Evolutionary conservation across 2,888 invertebrate genomes (phyloP), one percentile per base, ranked within the genome.

Genomic region (Tuta absoluta): DNA sequence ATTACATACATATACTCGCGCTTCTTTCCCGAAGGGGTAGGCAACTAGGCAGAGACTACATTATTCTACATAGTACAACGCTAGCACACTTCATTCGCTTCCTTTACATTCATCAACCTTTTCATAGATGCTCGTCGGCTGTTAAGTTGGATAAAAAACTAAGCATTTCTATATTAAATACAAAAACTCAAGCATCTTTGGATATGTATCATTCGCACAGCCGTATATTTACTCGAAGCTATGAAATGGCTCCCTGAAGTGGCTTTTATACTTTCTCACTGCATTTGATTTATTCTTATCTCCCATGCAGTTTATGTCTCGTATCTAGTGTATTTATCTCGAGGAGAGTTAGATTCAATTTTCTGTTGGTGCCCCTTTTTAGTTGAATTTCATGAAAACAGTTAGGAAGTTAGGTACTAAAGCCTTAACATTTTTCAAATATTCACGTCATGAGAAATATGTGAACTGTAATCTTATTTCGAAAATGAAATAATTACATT

Each of bases 251-350:
- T 56, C 59, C 62, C 71, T 65, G 62, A 66, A 72, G 73, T 74
- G 71, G 71, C 70, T 75, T 73, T 72, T 67, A 72, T 69, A 72
- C 56, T 75, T 65, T 68, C 68, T 63, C 73, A 65, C 70, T 75
- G 75, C 74, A 75, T 78, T 75, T 75, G 74, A 79, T 80, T 73
- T 78, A 72, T 80, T 78, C 78, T 76, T 76, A 81, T 75, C 75
- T 75, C 70, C 67, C 63, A 33, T 56, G 56, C 56, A 56, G 56
- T 56, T 56, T 56, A 56, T 56, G 56, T 33, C n/a, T 56, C 56
- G 56, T 56, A 56, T 56, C 56, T 56, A 56, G 28, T 56, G 17
- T 33, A 24, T 56, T 56, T 56, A 56, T 56, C 56, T 56, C 56
- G 56, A 11, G 17, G 33, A 33, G 56, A 56, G 56, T 56, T 24